Evolutionary conservation across 1,140 invertebrate species (phyloP), one percentile per base, ranked within the genome.

Genomic region (Laupala kohalensis): DNA sequence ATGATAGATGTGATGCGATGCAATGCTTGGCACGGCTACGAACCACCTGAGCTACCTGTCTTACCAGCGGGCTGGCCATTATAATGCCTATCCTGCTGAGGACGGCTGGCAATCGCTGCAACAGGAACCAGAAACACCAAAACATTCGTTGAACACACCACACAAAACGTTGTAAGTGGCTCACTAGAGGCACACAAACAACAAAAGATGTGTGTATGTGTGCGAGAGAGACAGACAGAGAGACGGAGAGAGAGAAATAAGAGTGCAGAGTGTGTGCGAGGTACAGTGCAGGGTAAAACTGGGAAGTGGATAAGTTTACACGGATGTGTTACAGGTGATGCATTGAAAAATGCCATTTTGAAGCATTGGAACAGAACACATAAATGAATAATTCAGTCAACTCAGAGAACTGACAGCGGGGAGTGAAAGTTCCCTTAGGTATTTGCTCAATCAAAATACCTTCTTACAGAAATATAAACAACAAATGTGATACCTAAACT

Each of bases 61-160:
- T 93, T 93, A 93, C 91, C 91, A 92, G 88, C 84, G 91, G 91
- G 87, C 90, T 92, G 87, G 91, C 90, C 89, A 93, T 90, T 87
- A 92, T 92, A 85, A 92, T 90, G 88, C 91, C 91, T 89, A 93
- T 92, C 88, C 91, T 90, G 89, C 89, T 92, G 86, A 93, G 89
- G 84, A 93, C 91, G 86, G 90, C 91, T 85, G 91, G 91, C 84
- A 93, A 89, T 84, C 91, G 90, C 91, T 93, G 90, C 81, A 92
- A 92, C 84, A 87, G 83, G 65, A 72, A 24, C 29, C 37, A 70
- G 37, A 70, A 27, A 70, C 69, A 70, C 64, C 25, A 66, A 66
- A 66, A 26, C 23, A 25, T 26, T 66, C 64, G 64, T 66, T 66
- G 25, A 66, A 66, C 64, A 66, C 64, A 66, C 64, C 63, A 75